Evolutionary conservation across 23 tunicate species (phyloP).

Genomic region (Ciona savignyi): DNA sequence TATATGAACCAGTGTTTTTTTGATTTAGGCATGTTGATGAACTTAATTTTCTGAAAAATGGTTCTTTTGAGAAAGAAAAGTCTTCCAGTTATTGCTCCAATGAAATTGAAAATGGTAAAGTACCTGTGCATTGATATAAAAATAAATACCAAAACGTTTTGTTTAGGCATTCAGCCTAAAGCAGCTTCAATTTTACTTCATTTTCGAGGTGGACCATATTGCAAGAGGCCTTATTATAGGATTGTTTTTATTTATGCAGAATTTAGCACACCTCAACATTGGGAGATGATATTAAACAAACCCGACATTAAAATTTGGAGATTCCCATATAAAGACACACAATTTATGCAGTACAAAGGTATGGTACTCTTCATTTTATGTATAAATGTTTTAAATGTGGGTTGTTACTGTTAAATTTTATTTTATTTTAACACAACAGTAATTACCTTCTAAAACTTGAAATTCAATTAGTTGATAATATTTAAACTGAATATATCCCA

Average conservation of each 20-base stretch:
- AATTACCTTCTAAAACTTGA: too few species aligned
- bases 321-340: slow-evolving; percentile 48
- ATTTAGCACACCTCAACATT: slow-evolving; percentile 22
- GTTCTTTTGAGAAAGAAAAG: neutral
- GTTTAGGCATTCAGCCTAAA: too few species aligned
- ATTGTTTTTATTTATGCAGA: neutral
- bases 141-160: too few species aligned
- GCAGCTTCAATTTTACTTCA: too few species aligned
- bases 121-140: too few species aligned
- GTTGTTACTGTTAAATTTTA: neutral
- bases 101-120: too few species aligned
- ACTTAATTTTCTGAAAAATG: neutral
- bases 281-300: slow-evolving; percentile 63
- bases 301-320: slow-evolving; percentile 76
- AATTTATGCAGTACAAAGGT: slow-evolving; percentile 68
- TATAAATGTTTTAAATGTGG: neutral
- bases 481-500: too few species aligned
- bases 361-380: neutral
- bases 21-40: neutral
- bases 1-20: too few species aligned
- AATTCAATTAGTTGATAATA: too few species aligned
- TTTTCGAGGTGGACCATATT: too few species aligned
- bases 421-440: too few species aligned
- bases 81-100: neutral
- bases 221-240: too few species aligned